Percentiles rank a stretch among this genome's conserved stretches.
Evolutionary conservation across 2,113 vertebrate species (phyloP).

Genomic region (Hiodon tergisus): DNA sequence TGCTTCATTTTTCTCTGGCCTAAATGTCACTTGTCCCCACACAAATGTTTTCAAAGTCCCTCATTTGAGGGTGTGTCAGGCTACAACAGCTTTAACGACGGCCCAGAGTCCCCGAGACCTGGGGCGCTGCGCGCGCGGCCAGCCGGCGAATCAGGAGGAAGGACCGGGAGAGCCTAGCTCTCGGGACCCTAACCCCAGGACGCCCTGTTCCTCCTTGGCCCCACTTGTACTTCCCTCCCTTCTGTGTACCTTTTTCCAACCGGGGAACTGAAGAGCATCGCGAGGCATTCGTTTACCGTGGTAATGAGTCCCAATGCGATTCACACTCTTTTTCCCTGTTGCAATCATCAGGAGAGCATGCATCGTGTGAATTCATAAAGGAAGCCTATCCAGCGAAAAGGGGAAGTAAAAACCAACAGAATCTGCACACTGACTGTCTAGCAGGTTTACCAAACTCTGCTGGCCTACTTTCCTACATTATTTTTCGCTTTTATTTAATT

Average conservation of each 20-base stretch:
- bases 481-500: not conserved
- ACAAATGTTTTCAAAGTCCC: constrained; percentile 18
- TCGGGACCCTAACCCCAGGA: not conserved
- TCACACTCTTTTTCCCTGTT: constrained; percentile 50
- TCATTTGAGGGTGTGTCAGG: constrained; percentile 12
- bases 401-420: constrained; percentile 1
- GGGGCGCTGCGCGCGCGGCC: not conserved
- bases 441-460: constrained; percentile 7
- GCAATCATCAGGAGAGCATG: constrained; percentile 43
- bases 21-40: constrained; percentile 12
- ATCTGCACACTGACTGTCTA: not conserved
- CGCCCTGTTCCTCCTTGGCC: not conserved
- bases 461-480: constrained; percentile 18
- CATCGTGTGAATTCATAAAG: constrained; percentile 51
- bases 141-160: too few species aligned
- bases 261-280: constrained; percentile 32
- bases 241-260: constrained; percentile 15
- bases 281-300: constrained; percentile 52
- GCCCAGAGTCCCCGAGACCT: not conserved
- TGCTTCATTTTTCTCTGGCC: not conserved
- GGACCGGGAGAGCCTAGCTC: not conserved
- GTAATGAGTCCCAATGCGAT: constrained; percentile 63
- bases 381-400: constrained; percentile 3
- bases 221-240: constrained; percentile 31
- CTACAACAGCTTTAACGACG: constrained; percentile 31